Conservation (phyloP, 2,888 invertebrate genomes). For the Azorinus chamasolen region DNA sequence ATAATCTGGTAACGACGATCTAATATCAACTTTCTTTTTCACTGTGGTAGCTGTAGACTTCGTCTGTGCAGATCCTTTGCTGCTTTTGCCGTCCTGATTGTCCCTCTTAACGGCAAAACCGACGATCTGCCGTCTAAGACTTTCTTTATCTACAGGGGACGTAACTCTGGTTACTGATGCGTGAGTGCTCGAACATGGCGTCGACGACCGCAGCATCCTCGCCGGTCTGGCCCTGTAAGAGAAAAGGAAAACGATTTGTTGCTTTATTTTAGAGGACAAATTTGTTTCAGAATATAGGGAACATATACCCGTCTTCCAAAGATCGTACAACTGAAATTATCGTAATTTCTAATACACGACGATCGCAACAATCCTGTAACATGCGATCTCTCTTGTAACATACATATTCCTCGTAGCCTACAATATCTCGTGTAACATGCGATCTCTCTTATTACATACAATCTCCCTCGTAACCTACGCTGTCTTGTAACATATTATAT, state of each 20-base stretch:
- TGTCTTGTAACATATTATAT: no score
- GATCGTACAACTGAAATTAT: no score
- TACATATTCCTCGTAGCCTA: no score
- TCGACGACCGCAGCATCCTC: conserved; percentile 54
- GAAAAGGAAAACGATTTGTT: background rate
- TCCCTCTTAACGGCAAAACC: conserved; percentile 50
- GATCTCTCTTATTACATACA: no score
- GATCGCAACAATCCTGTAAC: no score
- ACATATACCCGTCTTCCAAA: no score
- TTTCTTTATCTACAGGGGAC: conserved; percentile 55
- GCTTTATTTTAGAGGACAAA: background rate
- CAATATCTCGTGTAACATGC: no score
- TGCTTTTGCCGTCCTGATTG: background rate
- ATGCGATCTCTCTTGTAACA: no score
- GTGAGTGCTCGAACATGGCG: conserved; percentile 49
- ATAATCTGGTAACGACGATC: background rate
- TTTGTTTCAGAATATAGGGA: background rate
- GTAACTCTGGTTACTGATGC: conserved; percentile 35
- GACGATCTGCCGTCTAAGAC: conserved; percentile 58
- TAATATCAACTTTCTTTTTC: background rate
- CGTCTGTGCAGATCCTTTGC: background rate
- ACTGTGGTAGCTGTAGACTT: background rate
- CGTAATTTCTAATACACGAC: no score
- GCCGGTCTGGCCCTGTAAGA: conserved; percentile 47
- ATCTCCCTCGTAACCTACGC: no score